Evolutionary conservation across 2,113 vertebrate genomes (phyloP).

Genomic region (Eleginops maclovinus): DNA sequence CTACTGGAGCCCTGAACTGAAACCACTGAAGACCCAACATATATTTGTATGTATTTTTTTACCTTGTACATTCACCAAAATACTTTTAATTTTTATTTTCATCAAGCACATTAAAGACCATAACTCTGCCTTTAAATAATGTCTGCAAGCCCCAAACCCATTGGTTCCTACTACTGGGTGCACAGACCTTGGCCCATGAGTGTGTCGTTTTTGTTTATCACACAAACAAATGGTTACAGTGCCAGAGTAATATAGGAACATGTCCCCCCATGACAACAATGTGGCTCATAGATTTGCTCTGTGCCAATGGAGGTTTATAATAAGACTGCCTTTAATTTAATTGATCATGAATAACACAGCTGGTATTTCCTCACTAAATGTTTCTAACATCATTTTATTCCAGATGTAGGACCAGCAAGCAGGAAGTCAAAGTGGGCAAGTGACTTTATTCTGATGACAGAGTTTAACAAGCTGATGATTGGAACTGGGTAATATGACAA

Average conservation of each 20-base stretch:
- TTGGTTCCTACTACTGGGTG: neutral
- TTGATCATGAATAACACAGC: too few species aligned
- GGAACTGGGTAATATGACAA: conserved; percentile 72
- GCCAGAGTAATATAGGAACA: too few species aligned
- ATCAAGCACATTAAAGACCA: neutral
- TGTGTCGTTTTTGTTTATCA: too few species aligned
- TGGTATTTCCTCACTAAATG: neutral
- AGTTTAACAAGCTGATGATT: conserved; percentile 83
- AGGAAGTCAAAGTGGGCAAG: conserved; percentile 80
- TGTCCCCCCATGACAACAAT: too few species aligned
- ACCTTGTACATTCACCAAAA: neutral
- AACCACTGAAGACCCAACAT: conserved; percentile 82
- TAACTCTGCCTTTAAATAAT: too few species aligned
- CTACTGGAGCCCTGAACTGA: conserved; percentile 86
- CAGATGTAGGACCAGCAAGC: conserved; percentile 68
- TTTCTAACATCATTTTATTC: neutral
- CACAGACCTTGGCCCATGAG: neutral
- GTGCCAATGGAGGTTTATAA: too few species aligned
- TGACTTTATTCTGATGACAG: conserved; percentile 80
- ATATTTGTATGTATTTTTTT: conserved; percentile 86
- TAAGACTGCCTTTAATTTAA: neutral
- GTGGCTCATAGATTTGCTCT: too few species aligned
- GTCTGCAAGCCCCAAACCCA: neutral
- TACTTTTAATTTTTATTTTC: neutral
- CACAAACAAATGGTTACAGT: too few species aligned